A percentile compares a stretch with the other conserved stretches of the same genome.
phyloP scores from a whole-genome alignment of 2,113 vertebrate genomes.

The Propithecus coquereli region DNA sequence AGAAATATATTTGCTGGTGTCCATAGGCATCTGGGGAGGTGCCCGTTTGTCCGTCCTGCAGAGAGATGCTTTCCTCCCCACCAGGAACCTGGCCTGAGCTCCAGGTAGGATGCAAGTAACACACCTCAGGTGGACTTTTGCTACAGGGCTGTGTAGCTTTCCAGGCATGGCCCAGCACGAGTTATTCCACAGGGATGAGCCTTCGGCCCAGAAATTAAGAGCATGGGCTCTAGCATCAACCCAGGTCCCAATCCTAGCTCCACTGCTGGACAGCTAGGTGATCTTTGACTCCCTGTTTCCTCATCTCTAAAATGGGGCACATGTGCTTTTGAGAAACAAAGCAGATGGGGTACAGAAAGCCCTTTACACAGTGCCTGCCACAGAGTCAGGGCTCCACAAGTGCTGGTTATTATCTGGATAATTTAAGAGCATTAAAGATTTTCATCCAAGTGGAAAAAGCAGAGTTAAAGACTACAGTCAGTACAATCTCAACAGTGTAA shows the following conservation, averaged over 20 bases:
- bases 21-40: not conserved
- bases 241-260: not conserved
- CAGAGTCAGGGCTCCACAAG: not conserved
- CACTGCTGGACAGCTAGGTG: not conserved
- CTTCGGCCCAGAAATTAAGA: not conserved
- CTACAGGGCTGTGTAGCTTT: not conserved
- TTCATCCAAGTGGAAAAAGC: constrained; percentile 11
- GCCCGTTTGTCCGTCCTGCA: fast-evolving
- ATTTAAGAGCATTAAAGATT: not conserved
- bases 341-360: not conserved
- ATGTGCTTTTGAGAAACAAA: not conserved
- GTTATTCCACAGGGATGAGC: not conserved
- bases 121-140: not conserved
- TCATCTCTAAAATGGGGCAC: not conserved
- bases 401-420: not conserved
- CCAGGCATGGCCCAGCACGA: not conserved
- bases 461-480: not conserved
- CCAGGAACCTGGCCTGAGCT: not conserved
- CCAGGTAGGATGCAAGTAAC: not conserved
- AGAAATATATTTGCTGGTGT: not conserved
- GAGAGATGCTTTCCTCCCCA: not conserved
- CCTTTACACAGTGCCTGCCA: not conserved
- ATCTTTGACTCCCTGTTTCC: not conserved
- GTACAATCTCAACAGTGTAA: not conserved
- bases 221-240: not conserved